Percentiles rank a stretch among this genome's conserved stretches.
phyloP scores from a whole-genome alignment of 1,140 invertebrate genomes.

The Drosophila mojavensis region DNA sequence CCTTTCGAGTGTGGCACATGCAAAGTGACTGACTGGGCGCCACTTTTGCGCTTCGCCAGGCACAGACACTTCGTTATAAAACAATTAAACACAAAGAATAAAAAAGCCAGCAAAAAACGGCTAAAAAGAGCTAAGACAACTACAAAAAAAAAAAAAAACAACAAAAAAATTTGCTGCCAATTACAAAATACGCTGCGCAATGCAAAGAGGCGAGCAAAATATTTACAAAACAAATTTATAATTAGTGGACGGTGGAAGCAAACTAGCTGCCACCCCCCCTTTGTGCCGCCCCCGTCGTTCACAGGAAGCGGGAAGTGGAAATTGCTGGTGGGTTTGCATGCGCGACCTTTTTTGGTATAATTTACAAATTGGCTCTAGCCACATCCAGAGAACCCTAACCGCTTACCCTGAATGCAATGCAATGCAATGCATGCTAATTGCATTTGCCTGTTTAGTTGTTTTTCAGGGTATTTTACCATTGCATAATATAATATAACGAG shows the following conservation, averaged over 20 bases:
- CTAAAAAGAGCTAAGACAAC: constrained; percentile 3
- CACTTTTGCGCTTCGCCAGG: constrained; percentile 73
- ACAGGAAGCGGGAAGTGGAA: constrained; percentile 51
- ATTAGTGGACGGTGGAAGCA: constrained; percentile 56
- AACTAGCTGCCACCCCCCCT: background rate
- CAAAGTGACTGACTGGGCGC: constrained; percentile 67
- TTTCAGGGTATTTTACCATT: constrained; percentile 54
- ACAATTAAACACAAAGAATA: constrained; percentile 54
- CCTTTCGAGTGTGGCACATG: constrained; percentile 44
- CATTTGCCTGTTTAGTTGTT: constrained; percentile 7
- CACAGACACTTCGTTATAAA: constrained; percentile 82
- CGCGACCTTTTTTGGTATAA: constrained; percentile 71
- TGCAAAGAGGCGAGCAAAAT: constrained; percentile 64
- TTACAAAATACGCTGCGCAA: constrained; percentile 25
- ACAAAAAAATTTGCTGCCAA: constrained; percentile 12
- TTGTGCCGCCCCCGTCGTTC: background rate
- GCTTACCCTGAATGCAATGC: constrained; percentile 29
- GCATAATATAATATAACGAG: constrained; percentile 56
- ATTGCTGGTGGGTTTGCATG: constrained; percentile 64
- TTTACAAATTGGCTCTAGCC: constrained; percentile 68
- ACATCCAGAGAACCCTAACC: constrained; percentile 1
- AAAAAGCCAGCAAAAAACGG: background rate
- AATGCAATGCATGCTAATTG: constrained; percentile 62
- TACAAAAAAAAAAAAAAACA: background rate
- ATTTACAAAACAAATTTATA: constrained; percentile 79